phyloP scores from a whole-genome alignment of 2,888 invertebrate species.

The Melanotus villosus region DNA sequence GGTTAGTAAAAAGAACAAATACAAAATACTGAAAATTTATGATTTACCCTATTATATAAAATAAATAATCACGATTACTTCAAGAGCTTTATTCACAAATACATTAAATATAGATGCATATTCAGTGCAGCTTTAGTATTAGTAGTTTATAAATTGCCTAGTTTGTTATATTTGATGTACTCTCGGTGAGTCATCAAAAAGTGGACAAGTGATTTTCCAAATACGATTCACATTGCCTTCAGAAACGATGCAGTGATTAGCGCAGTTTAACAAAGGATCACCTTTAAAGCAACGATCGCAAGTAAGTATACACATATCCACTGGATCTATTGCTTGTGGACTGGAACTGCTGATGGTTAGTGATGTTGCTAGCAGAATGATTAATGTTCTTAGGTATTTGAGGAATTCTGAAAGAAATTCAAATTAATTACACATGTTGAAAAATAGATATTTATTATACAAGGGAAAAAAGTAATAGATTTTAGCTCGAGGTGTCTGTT shows the following conservation, averaged over 20 bases:
- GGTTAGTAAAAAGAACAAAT: no score
- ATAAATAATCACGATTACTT: no score
- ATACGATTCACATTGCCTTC: slow-evolving; percentile 50
- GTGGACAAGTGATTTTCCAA: slow-evolving; percentile 56
- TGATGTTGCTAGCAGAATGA: slow-evolving; percentile 3
- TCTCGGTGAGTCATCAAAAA: slow-evolving; percentile 45
- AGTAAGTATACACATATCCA: slow-evolving; percentile 59
- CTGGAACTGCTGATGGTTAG: slow-evolving; percentile 35
- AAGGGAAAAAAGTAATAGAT: no score
- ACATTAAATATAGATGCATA: slow-evolving; percentile 16
- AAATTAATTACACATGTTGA: background rate
- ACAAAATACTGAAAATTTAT: no score
- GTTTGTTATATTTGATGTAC: slow-evolving; percentile 47
- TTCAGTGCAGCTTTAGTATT: slow-evolving; percentile 12
- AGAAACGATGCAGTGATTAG: slow-evolving; percentile 59
- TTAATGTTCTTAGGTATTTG: slow-evolving; percentile 12
- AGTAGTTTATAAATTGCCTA: background rate
- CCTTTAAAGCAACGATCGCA: slow-evolving; percentile 59
- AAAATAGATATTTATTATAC: background rate
- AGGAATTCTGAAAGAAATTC: slow-evolving; percentile 23
- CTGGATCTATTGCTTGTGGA: slow-evolving; percentile 52
- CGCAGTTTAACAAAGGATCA: slow-evolving; percentile 56
- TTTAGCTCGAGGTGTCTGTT: no score
- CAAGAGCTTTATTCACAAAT: slow-evolving; percentile 8
- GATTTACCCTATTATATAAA: no score